Evolutionary conservation across 2,888 invertebrate genomes (phyloP), one percentile per base, ranked within the genome.

Genomic region (Xanthia icteritia): DNA sequence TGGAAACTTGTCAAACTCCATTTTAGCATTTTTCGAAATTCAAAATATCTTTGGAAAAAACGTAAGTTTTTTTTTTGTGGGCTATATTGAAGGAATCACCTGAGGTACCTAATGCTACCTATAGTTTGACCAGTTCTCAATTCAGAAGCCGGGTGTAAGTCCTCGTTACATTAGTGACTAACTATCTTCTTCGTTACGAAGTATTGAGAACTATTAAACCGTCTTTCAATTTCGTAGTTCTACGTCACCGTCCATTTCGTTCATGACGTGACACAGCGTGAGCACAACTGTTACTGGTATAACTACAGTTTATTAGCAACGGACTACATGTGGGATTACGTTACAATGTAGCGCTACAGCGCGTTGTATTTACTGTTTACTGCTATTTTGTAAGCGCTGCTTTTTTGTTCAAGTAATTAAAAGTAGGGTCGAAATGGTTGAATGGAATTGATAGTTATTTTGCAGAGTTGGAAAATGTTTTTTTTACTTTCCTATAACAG

Each of bases 231-330:
- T 72, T 67, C 51, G 17, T 72, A 63, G 51, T 65, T 76, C 77
- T 68, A 67, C 39, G 48, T 69, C 31, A 73, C 13, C 61, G 78
- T 83, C 77, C 67, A 76, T 79, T 73, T 60, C 51, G 70, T 65
- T 73, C 67, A 76, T 88, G 79, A 81, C 88, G 69, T 84, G 81
- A 71, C 64, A 58, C 58, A 60, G 66, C 71, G 77, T 70, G 56
- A 84, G 64, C 69, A 77, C 76, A 39, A 82, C 61, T 42, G 51
- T 60, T 72, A 69, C 68, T 51, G 15, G 63, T 64, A 20, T 75
- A 79, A 77, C 79, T 88, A 86, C 76, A 81, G 77, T 86, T 86
- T 88, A 86, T 86, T 88, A 77, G 74, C 63, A 20, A 17, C 48
- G 71, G 54, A 64, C 73, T 71, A 65, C 78, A 77, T 82, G 58